Evolutionary conservation across 2,888 invertebrate species (phyloP).

Genomic region (Bruchidius siliquastri): DNA sequence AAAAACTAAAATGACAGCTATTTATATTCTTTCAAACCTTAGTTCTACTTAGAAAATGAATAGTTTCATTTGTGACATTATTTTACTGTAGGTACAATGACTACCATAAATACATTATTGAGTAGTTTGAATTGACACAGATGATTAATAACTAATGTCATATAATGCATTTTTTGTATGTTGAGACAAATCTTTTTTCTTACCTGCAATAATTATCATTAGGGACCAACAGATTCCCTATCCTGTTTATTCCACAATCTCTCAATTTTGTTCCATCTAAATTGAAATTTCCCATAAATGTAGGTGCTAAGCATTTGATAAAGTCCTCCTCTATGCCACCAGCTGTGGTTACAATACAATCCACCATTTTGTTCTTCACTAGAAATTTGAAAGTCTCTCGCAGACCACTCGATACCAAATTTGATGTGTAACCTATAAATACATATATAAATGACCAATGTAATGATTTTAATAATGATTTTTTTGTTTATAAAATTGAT

Average conservation of each 20-base stretch:
- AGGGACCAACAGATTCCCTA: conserved; percentile 91
- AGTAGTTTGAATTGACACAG: too few species aligned
- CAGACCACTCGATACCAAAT: conserved; percentile 91
- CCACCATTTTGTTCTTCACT: conserved; percentile 81
- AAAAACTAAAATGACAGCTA: too few species aligned
- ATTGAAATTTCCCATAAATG: conserved; percentile 87
- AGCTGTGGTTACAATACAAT: conserved; percentile 95
- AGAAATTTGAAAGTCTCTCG: conserved; percentile 85
- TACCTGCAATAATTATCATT: conserved; percentile 89
- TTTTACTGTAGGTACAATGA: too few species aligned
- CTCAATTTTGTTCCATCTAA: conserved; percentile 75
- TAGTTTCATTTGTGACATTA: too few species aligned
- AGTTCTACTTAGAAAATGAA: too few species aligned
- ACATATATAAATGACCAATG: conserved; percentile 40
- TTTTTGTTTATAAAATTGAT: too few species aligned
- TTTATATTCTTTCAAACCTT: too few species aligned
- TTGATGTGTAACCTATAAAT: conserved; percentile 80
- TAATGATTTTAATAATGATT: background rate
- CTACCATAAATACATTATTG: too few species aligned
- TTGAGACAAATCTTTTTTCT: background rate
- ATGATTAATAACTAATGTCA: too few species aligned
- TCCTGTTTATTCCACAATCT: conserved; percentile 78
- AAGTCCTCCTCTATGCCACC: conserved; percentile 99
- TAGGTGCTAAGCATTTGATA: conserved; percentile 95
- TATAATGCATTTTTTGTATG: too few species aligned